Conservation (phyloP, 2,797 vertebrate species). For the Phyllotis vaccarum region DNA sequence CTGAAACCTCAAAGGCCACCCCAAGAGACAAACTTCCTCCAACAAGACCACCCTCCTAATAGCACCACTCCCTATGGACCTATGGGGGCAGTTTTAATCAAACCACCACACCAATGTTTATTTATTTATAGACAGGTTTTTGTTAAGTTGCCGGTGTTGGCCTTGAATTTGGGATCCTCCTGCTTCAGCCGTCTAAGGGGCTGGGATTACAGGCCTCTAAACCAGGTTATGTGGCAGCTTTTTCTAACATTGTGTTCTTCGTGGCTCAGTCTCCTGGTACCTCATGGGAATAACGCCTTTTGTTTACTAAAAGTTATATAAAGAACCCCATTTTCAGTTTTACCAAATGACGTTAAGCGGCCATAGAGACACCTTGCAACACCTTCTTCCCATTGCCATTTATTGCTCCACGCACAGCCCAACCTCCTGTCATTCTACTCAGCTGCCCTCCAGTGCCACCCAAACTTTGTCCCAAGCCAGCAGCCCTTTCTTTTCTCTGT, state of each 20-base stretch:
- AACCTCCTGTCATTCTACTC: background rate
- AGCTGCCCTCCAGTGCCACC: background rate
- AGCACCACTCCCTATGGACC: background rate
- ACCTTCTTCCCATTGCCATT: fast-evolving
- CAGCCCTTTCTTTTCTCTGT: background rate
- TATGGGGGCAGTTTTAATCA: background rate
- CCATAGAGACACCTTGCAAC: too few species aligned
- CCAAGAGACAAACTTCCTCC: background rate
- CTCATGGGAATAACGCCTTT: background rate
- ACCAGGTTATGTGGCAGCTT: background rate
- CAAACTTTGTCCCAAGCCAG: background rate
- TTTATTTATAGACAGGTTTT: background rate
- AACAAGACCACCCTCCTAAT: background rate
- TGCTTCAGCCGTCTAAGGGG: background rate
- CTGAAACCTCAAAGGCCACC: background rate
- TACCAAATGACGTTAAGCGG: background rate
- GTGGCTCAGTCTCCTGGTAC: background rate
- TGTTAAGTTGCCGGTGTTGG: background rate
- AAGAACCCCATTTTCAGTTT: background rate
- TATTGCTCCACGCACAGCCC: too few species aligned
- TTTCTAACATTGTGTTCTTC: background rate
- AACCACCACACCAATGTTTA: background rate
- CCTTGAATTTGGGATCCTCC: background rate
- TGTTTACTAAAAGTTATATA: background rate
- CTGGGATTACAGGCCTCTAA: background rate